Conservation (phyloP, 2,113 vertebrate species). For the Sebastes fasciatus region DNA sequence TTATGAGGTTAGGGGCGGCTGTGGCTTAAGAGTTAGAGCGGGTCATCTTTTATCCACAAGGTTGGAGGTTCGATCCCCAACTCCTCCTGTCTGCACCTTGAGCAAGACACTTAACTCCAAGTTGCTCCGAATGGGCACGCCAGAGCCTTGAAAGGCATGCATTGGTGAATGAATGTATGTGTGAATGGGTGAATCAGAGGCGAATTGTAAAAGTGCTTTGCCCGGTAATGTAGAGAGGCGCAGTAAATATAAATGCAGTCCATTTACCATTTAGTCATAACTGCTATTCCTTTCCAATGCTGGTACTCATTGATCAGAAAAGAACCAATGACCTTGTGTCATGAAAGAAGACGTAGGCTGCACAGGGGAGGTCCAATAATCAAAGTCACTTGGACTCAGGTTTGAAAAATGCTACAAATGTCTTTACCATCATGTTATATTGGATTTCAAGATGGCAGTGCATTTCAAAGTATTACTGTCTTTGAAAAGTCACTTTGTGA, state of each 20-base stretch:
- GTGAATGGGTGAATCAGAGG: background rate
- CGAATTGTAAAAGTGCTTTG: background rate
- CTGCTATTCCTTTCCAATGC: constrained; percentile 12
- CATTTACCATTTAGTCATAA: constrained; percentile 1
- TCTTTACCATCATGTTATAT: background rate
- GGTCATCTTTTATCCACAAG: background rate
- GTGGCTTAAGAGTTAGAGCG: too few species aligned
- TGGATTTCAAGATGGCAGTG: background rate
- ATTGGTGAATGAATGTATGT: background rate
- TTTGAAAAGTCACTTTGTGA: constrained; percentile 5
- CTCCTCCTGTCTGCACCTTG: background rate
- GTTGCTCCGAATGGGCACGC: too few species aligned
- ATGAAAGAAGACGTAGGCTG: background rate
- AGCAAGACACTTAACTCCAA: background rate
- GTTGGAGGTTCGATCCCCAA: background rate
- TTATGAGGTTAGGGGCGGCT: background rate
- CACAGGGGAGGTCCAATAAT: constrained; percentile 12
- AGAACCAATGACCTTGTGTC: constrained; percentile 22
- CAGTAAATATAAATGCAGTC: background rate
- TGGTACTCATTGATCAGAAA: constrained; percentile 29
- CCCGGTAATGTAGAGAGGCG: background rate
- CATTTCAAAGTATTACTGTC: background rate
- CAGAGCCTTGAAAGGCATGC: too few species aligned
- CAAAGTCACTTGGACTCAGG: constrained; percentile 1
- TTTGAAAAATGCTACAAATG: constrained; percentile 1